Conservation (phyloP, 2,888 invertebrate species). For the Megalurothrips usitatus region DNA sequence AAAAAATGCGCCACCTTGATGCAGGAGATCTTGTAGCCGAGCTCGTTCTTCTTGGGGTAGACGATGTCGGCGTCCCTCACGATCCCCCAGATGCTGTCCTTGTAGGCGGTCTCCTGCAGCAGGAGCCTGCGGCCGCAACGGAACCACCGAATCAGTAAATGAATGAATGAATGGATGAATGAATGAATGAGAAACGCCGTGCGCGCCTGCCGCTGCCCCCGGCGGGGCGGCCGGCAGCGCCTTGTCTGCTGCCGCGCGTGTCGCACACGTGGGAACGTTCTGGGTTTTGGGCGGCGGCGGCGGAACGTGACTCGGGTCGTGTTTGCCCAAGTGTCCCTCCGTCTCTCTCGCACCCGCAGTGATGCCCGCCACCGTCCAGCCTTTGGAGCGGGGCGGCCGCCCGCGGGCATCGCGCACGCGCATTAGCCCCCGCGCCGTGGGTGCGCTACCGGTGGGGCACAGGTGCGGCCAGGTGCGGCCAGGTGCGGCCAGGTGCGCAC, state of each 20-base stretch:
- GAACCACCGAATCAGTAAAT: too few relatives aligned
- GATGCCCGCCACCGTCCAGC: neutral
- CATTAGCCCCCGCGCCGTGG: too few relatives aligned
- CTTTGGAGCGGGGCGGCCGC: neutral
- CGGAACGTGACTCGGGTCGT: too few relatives aligned
- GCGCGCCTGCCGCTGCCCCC: neutral
- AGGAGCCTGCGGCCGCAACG: neutral
- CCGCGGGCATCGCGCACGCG: too few relatives aligned
- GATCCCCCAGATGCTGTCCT: neutral
- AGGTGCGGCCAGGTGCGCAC: too few relatives aligned
- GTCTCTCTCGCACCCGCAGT: neutral
- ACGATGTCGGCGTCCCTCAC: slow-evolving; percentile 15
- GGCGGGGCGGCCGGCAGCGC: neutral
- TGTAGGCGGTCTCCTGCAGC: slow-evolving; percentile 18
- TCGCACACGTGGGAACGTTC: too few relatives aligned
- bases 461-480: too few relatives aligned
- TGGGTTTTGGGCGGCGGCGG: too few relatives aligned
- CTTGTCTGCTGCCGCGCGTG: neutral
- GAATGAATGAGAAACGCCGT: too few relatives aligned
- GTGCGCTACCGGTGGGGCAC: too few relatives aligned
- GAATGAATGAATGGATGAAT: too few relatives aligned
- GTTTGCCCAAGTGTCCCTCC: neutral
- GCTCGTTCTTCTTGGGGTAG: slow-evolving; percentile 5
- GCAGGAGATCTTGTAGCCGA: neutral
- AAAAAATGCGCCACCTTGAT: neutral